Base-by-base conservation (phyloP, 2,888 invertebrate genomes). In the Xestia c-nigrum region DNA sequence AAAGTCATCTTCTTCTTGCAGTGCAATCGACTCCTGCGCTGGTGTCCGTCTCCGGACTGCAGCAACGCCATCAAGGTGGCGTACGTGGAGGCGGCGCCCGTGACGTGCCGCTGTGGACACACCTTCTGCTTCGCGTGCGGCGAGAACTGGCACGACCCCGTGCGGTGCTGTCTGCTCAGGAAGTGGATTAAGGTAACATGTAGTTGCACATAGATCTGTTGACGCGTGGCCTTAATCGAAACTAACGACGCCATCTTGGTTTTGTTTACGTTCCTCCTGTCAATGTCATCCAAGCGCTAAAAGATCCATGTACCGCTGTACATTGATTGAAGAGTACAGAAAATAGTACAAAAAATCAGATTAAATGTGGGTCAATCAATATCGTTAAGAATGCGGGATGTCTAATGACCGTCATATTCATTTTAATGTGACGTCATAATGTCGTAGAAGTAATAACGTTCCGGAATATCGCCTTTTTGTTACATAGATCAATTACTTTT, bases 11-110 rank as follows among this genome's bases (percentile, higher is more conserved):
- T 24, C 1, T 52, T 1, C 0, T 12, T 69, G 1, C 94, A 99
- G 98, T 99, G 99, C 96, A 99, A 99, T 97, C 98, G 99, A 89
- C 97, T 99, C 91, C 97, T 99, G 91, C 98, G 99, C 92, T 99
- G 99, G 99, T 99, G 99, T 95, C 99, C 99, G 87, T 99, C 99
- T 73, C 99, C 99, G 52, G 99, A 99, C 96, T 99, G 99, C 97
- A 99, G 98, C 91, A 99, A 99, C 95, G 99, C 99, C 40, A 98
- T 99, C 87, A 99, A 99, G 95, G 99, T 99, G 86, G 98, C 98
- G 91, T 98, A 99, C 94, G 98, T 98, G 74, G 99, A 99, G 93
- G 97, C 98, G 63, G 98, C 98, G 94, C 98, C 98, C 21, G 99
- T 99, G 55, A 98, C 98, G 59, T 99, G 99, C 95, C 98, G 98